A percentile compares a stretch with the other conserved stretches of the same genome.
Conservation (phyloP, 2,888 invertebrate genomes). For the Lampropteryx suffumata region DNA sequence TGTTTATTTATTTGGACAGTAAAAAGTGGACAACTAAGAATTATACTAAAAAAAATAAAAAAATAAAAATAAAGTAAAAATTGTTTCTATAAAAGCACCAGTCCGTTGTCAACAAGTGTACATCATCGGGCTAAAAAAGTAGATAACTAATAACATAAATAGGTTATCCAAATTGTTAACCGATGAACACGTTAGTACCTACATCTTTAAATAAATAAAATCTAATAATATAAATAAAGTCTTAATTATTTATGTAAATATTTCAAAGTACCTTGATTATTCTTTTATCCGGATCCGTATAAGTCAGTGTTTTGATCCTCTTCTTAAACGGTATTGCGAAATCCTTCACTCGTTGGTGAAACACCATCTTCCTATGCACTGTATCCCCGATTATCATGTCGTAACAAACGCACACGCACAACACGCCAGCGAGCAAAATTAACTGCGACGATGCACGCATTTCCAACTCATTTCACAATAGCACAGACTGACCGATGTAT, state of each 20-base stretch:
- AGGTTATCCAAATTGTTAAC: too few species aligned
- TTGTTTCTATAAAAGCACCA: too few species aligned
- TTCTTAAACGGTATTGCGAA: conserved; percentile 77
- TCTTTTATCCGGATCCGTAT: conserved; percentile 67
- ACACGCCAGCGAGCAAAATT: conserved; percentile 48
- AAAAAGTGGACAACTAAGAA: too few species aligned
- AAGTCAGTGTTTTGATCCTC: conserved; percentile 64
- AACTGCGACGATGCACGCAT: conserved; percentile 62
- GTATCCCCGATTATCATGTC: conserved; percentile 77
- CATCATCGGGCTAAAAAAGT: too few species aligned
- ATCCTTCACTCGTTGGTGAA: conserved; percentile 74
- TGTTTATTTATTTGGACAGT: too few species aligned
- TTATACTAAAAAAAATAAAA: too few species aligned
- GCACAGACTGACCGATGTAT: conserved; percentile 27
- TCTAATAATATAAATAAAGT: too few species aligned
- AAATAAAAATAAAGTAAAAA: too few species aligned
- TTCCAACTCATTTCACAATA: conserved; percentile 52
- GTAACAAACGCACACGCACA: conserved; percentile 54
- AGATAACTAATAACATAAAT: too few species aligned
- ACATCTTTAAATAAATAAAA: too few species aligned
- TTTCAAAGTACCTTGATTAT: conserved; percentile 59
- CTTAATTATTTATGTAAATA: background rate
- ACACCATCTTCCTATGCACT: conserved; percentile 76
- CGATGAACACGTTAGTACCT: too few species aligned
- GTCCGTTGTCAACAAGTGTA: too few species aligned